Base-by-base conservation (phyloP, 2,888 invertebrate species). In the Drosophila acutilabella region DNA sequence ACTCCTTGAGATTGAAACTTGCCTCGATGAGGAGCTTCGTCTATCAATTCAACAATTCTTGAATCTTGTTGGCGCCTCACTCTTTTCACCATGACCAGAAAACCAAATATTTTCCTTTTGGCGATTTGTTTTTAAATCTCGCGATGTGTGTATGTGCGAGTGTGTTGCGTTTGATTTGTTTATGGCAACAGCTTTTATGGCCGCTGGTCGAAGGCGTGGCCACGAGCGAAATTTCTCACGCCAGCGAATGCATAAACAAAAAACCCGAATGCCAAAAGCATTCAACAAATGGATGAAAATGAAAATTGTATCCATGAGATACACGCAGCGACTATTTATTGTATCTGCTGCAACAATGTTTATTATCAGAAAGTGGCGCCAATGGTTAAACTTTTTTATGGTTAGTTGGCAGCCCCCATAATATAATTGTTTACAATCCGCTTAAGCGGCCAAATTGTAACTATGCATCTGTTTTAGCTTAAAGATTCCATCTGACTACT, bases 321-420 rank as follows among this genome's bases (percentile, higher is more conserved):
- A 60, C 67, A 44, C 18, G 40, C 42, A 8, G 8, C 7, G 6
- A n/a, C 20, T 48, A 48, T 38, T 44, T 51, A 44, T n/a, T 56
- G 60, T 60, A 54, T 42, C 50, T 72, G 47, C 36, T 36, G 13
- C 13, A 13, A 13, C 20, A 47, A 64, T 80, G 81, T 87, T 86
- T 86, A 86, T 86, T 86, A 84, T 88, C 71, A 89, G 76, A 88
- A 84, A 89, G 89, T 89, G 89, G 89, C 89, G 89, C 89, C 89
- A 89, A 82, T 82, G 84, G 79, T 78, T 82, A 76, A 66, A 61
- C 65, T 60, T 75, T 87, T 81, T 79, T 77, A 85, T 80, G 77
- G 73, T 69, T 80, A 66, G 62, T 64, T 57, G 42, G 45, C 65
- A 44, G 58, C 45, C 62, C 52, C 58, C 59, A 61, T 67, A 56